A percentile compares a stretch with the other conserved stretches of the same genome.
These are phyloP conservation scores for Platalea minor DNA, from an alignment of 2,797 vertebrate genomes.

Conservation along the genomic window DNA sequence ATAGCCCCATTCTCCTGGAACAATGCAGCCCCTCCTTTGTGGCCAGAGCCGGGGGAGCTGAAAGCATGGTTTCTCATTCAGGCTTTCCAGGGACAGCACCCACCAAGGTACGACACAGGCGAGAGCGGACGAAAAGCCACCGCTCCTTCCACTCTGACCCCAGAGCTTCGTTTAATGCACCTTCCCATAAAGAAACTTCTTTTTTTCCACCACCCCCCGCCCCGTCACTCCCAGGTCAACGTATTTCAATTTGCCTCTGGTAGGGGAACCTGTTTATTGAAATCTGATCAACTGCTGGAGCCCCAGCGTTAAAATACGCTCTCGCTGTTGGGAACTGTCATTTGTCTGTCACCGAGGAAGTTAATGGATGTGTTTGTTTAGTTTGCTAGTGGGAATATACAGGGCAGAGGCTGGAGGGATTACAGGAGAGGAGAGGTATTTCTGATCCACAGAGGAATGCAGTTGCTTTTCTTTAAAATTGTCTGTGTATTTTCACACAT, in stretches of 20 bases:
- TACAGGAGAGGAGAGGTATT: slow-evolving; percentile 46
- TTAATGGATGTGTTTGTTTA: slow-evolving; percentile 71
- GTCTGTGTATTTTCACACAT: background rate
- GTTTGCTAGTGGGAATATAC: slow-evolving; percentile 60
- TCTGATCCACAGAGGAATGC: slow-evolving; percentile 68
- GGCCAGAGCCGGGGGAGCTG: background rate
- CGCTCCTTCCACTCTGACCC: background rate
- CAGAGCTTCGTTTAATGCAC: background rate
- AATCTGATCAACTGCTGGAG: slow-evolving; percentile 46
- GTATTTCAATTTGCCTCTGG: slow-evolving; percentile 9
- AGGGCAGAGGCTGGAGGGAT: slow-evolving; percentile 33
- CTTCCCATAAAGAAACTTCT: background rate
- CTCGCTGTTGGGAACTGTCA: slow-evolving; percentile 61
- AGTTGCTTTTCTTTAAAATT: slow-evolving; percentile 44
- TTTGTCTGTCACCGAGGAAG: slow-evolving; percentile 61
- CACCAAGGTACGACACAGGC: background rate
- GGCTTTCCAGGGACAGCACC: background rate
- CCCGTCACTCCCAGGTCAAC: background rate
- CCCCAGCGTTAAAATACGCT: slow-evolving; percentile 3
- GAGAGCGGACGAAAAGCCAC: background rate
- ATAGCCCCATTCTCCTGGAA: background rate
- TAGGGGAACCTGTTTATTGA: slow-evolving; percentile 56
- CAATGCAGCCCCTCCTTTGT: background rate
- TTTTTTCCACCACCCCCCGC: background rate
- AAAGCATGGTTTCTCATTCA: background rate